A percentile compares a stretch with the other conserved stretches of the same genome.
phyloP scores from a whole-genome alignment of 2,888 invertebrate species.

The Myopa testacea region DNA sequence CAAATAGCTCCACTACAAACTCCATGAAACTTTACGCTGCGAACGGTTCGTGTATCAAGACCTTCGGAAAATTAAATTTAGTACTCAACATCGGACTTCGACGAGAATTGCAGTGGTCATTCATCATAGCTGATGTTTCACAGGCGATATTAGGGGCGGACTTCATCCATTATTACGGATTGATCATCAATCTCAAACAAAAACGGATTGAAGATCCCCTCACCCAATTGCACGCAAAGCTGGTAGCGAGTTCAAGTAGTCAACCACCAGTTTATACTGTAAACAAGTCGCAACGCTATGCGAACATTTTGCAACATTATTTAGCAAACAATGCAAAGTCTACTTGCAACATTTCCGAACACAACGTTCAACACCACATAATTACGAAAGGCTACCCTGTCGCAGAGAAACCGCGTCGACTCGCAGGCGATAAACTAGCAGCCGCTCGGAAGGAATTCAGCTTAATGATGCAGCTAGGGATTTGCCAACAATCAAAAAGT shows the following conservation, averaged over 20 bases:
- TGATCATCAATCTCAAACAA: conserved; percentile 39
- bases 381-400: conserved; percentile 41
- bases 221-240: neutral
- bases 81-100: neutral
- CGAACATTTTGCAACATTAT: too few species aligned
- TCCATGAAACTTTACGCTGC: too few species aligned
- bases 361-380: conserved; percentile 41
- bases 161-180: conserved; percentile 42
- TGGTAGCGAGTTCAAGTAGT: neutral
- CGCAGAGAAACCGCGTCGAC: conserved; percentile 45
- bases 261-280: conserved; percentile 21
- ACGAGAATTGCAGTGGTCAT: too few species aligned
- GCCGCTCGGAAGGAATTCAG: conserved; percentile 40
- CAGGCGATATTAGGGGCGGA: conserved; percentile 43
- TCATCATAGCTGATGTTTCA: conserved; percentile 45
- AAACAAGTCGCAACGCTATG: too few species aligned
- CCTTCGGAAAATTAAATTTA: neutral
- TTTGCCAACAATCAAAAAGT: conserved; percentile 64
- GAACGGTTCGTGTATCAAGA: neutral
- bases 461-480: conserved; percentile 55
- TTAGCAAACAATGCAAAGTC: neutral
- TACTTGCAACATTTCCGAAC: conserved; percentile 18
- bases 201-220: conserved; percentile 31
- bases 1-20: too few species aligned
- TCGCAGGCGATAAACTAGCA: conserved; percentile 52